Percentiles rank a stretch among this genome's conserved stretches.
Evolutionary conservation across 1,140 invertebrate genomes (phyloP).

Genomic region (Diprion similis): DNA sequence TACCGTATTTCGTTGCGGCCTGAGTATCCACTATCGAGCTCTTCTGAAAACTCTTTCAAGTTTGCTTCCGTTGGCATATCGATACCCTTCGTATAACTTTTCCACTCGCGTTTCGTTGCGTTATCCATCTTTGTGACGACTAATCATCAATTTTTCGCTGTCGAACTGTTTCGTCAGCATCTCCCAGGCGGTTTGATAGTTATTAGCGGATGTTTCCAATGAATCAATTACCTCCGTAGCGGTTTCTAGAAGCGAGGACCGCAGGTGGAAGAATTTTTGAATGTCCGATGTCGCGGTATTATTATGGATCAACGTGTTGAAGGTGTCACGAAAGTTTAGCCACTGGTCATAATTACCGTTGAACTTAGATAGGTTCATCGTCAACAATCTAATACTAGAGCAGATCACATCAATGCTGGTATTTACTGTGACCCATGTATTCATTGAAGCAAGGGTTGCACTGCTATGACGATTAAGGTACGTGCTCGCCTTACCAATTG

Average conservation of each 20-base stretch:
- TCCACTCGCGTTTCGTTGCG: slow-evolving; percentile 34
- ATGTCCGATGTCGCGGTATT: background rate
- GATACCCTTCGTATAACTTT: slow-evolving; percentile 30
- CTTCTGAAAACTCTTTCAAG: slow-evolving; percentile 31
- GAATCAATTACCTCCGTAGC: slow-evolving; percentile 34
- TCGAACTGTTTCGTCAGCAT: slow-evolving; percentile 33
- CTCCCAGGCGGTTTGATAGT: slow-evolving; percentile 43
- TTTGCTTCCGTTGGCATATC: slow-evolving; percentile 27
- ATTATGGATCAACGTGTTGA: background rate
- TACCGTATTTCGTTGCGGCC: background rate
- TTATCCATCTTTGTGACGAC: slow-evolving; percentile 36
- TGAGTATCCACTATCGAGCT: slow-evolving; percentile 30
- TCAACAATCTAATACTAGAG: background rate
- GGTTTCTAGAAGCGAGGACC: slow-evolving; percentile 31
- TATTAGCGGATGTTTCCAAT: slow-evolving; percentile 34
- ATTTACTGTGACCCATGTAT: too few relatives aligned
- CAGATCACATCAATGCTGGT: too few relatives aligned
- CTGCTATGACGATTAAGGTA: too few relatives aligned
- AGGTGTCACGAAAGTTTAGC: background rate
- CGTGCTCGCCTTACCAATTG: too few relatives aligned
- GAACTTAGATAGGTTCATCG: background rate
- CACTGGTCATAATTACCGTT: slow-evolving; percentile 1
- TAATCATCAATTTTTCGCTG: slow-evolving; percentile 36
- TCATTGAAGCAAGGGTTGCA: too few relatives aligned
- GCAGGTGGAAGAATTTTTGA: background rate